Evolutionary conservation across 2,888 invertebrate genomes (phyloP), one percentile per base, ranked within the genome.

Genomic region (Aphodius sticticus): DNA sequence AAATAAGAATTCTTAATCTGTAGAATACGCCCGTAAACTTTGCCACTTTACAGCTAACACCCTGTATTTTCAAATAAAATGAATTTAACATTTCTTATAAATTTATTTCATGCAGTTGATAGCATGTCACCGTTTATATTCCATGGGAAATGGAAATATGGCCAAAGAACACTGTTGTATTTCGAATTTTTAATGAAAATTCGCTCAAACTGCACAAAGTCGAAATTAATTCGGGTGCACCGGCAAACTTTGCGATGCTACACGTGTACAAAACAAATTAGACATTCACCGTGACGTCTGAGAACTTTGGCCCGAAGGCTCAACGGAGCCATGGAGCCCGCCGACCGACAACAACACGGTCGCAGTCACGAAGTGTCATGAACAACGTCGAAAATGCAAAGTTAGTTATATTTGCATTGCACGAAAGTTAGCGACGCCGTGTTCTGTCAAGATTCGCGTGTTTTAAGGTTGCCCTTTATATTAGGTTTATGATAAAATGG

Each of bases 241-340:
- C 12, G 7, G 9, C 53, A 53, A 53, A 53, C 53, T 53, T 53
- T 53, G 53, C 53, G 53, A 9, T 53, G 53, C 9, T 53, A 53
- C 53, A 53, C 53, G 53, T 53, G 53, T 53, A 53, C 53, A 53
- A 53, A 53, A 53, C 53, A 53, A 53, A 53, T 53, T 53, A 53
- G 53, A 53, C 12, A 12, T 53, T 53, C 53, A 7, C 7, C 53
- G 53, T 53, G 53, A 53, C 53, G 12, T 53, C 53, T 53, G 53
- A 53, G 53, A 53, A 53, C 53, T 53, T 53, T 53, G 9, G 3
- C 9, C 53, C 53, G 7, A 53, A 12, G 12, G 53, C 9, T 7
- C 53, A 12, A 1, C 12, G 9, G 53, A 53, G 53, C 3, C 53
- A 12, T 53, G 53, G 12, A 9, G 53, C 53, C 53, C 53, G 12